A percentile compares a stretch with the other conserved stretches of the same genome.
Evolutionary conservation across 2,113 vertebrate species (phyloP).

Genomic region (Microcebus tavaratra): DNA sequence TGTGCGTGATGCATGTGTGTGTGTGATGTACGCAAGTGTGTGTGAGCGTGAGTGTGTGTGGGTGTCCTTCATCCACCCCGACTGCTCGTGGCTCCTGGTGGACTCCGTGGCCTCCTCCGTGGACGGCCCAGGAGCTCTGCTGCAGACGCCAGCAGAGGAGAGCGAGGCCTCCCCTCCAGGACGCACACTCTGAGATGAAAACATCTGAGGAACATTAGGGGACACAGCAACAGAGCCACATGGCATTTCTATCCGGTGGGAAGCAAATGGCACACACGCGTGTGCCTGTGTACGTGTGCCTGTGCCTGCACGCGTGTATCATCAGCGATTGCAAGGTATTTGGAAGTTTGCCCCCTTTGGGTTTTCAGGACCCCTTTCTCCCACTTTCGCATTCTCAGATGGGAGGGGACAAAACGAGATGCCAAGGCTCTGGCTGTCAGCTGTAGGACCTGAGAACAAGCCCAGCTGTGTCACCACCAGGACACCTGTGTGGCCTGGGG

Average conservation of each 20-base stretch:
- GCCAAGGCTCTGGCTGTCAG: too few relatives aligned
- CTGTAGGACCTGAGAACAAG: accelerated
- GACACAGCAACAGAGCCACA: too few relatives aligned
- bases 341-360: neutral
- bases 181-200: neutral
- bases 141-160: neutral
- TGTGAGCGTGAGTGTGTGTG: neutral
- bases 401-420: neutral
- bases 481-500: neutral
- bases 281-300: neutral
- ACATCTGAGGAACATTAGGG: neutral
- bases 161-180: neutral
- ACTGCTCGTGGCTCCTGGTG: too few relatives aligned
- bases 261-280: neutral
- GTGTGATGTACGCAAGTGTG: too few relatives aligned
- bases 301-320: too few relatives aligned
- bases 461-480: neutral
- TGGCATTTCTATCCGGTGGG: neutral
- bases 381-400: neutral
- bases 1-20: too few relatives aligned
- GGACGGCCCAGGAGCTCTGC: neutral
- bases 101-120: neutral
- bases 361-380: neutral
- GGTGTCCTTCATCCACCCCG: neutral
- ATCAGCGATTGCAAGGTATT: neutral